Base-by-base conservation (phyloP, 2,888 invertebrate genomes). In the Agonopterix heracliana region DNA sequence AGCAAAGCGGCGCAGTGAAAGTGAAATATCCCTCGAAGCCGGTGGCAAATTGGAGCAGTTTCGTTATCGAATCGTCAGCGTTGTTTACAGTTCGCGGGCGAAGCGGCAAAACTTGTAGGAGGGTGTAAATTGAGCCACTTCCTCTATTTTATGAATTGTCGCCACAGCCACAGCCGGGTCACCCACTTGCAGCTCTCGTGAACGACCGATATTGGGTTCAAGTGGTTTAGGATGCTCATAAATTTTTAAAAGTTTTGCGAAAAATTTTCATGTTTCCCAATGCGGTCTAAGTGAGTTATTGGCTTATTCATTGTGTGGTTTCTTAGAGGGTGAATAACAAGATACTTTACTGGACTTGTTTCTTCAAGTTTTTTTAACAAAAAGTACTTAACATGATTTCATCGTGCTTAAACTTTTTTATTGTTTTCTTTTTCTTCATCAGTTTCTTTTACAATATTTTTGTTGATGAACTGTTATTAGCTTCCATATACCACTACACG, bases 101-200 rank as follows among this genome's bases (percentile, higher is more conserved):
- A 38, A 26, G 26, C 26, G 5, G 54, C 55, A 61, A 60, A 57
- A 61, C 60, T 36, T 41, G 52, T 48, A 51, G 51, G 41, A 41
- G 61, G 56, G 59, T 52, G 63, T 50, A 56, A 66, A 66, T 64
- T 61, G 64, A 62, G 60, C 59, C 57, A 61, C 63, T 64, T 65
- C 61, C 64, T 59, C 46, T 42, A 35, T 58, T 68, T 69, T 71
- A 72, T 74, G 69, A 78, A 71, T 74, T 74, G 71, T 74, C 56
- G 66, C 55, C 44, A 38, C 48, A 34, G 26, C 13, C 10, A 26
- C 34, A 35, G 14, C 11, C 35, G 11, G 44, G 10, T n/a, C 44
- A 9, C 34, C n/a, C 38, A 14, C 11, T 26, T 26, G 26, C 26
- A 26, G 7, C 26, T 26, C 26, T 26, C 26, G 26, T 26, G 26